These are phyloP conservation scores for Pangasius mekongensis DNA, from an alignment of 2,797 vertebrate species.

Conservation along the genomic window DNA sequence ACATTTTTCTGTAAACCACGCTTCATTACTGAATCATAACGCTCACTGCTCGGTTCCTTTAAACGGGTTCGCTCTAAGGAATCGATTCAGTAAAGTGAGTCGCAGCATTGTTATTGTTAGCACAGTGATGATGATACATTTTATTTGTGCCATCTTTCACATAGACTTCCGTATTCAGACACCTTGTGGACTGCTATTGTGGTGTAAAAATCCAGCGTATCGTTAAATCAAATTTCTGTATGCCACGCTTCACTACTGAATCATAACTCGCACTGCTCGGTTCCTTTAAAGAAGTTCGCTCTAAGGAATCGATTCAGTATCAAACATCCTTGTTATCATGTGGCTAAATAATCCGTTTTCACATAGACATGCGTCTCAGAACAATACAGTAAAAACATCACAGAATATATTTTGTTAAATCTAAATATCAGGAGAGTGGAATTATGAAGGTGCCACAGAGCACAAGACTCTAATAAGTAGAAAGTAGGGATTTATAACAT, in stretches of 20 bases:
- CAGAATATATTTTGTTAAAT: background rate
- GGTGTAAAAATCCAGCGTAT: background rate
- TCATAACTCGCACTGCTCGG: background rate
- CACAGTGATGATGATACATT: background rate
- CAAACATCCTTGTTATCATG: background rate
- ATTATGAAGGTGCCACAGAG: background rate
- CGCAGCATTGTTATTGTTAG: background rate
- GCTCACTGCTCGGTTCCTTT: background rate
- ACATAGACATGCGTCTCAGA: background rate
- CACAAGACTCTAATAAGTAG: background rate
- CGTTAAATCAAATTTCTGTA: background rate
- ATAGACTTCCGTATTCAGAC: background rate
- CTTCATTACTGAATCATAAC: background rate
- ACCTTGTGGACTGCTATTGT: background rate
- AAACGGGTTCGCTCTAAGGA: background rate
- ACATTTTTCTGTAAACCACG: background rate
- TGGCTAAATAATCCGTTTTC: background rate
- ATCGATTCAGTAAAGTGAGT: background rate
- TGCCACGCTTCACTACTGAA: too few relatives aligned
- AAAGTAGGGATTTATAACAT: background rate
- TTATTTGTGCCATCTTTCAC: background rate
- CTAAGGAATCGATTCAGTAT: background rate
- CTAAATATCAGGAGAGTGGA: background rate
- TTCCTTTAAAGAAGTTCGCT: background rate
- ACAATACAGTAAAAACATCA: background rate